Conservation (phyloP, 2,113 vertebrate genomes). For the Todiramphus chloris region DNA sequence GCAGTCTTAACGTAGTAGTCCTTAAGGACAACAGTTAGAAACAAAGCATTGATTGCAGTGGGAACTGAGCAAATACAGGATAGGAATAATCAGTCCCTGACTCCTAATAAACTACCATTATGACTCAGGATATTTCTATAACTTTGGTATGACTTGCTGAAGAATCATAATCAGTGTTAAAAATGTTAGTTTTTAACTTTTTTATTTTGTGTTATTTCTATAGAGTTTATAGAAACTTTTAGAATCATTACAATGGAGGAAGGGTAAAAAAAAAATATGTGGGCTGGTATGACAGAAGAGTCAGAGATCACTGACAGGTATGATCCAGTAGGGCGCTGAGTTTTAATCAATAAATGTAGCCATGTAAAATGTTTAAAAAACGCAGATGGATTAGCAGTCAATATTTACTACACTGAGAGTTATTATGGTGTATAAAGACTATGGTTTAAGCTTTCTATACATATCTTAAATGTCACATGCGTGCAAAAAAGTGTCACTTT, state of each 20-base stretch:
- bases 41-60: neutral
- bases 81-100: neutral
- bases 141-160: neutral
- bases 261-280: neutral
- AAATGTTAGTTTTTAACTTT: no score
- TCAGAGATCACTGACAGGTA: neutral
- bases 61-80: neutral
- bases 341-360: neutral
- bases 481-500: neutral
- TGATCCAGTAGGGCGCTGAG: neutral
- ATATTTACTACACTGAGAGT: neutral
- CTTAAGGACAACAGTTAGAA: neutral
- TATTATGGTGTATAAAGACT: neutral
- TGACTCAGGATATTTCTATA: neutral
- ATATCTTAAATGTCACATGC: no score
- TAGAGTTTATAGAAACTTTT: neutral
- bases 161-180: neutral
- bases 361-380: neutral
- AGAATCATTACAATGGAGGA: neutral
- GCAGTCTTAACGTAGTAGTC: neutral
- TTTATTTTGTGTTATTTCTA: no score
- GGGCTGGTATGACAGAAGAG: neutral
- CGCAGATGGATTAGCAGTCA: neutral
- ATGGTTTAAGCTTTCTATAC: accelerated
- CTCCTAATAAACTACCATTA: neutral